Base-by-base conservation (phyloP, 2,888 invertebrate genomes). In the Rhamphomyia laevipes region DNA sequence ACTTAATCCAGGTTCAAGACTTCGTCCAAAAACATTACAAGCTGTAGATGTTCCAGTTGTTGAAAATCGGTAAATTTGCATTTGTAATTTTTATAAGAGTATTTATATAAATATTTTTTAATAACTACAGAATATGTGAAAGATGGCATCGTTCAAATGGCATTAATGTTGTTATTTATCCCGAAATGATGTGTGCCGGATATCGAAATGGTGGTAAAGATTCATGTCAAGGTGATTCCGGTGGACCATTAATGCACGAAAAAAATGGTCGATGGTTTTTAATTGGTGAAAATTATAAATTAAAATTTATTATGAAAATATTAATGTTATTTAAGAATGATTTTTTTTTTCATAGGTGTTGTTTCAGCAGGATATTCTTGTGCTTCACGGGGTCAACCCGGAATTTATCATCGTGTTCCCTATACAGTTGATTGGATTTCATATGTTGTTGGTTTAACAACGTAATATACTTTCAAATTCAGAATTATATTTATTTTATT, bases 351-450 rank as follows among this genome's bases (percentile, higher is more conserved):
- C 50, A 1, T 45, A 70, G 88, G 88, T 5, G 86, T 93, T 17
- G 93, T 93, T 0, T 92, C 92, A 0, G 93, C 93, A 0, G 93
- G 93, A 4, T 93, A 93, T 71, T 91, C 91, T 1, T 93, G 93
- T 63, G 93, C 93, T 1, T 90, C 92, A 62, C 78, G 90, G 15
- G 91, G 92, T 16, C 93, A 93, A 63, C 93, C 93, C 0, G 93
- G 93, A 45, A 93, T 93, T 60, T 93, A 93, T 71, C 93, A 93
- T 67, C 77, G 92, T 58, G 92, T 92, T 7, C 87, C 92, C 1
- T 88, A 90, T 63, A 93, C 93, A 0, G 90, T 92, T 7, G 93
- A 93, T 67, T 93, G 93, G 93, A 90, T 93, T 58, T 78, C 79
- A 52, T 78, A 80, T 56, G 78, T 79, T 2, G 77, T 67, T 42